phyloP scores from a whole-genome alignment of 2,888 invertebrate genomes.

The Amiota communis region DNA sequence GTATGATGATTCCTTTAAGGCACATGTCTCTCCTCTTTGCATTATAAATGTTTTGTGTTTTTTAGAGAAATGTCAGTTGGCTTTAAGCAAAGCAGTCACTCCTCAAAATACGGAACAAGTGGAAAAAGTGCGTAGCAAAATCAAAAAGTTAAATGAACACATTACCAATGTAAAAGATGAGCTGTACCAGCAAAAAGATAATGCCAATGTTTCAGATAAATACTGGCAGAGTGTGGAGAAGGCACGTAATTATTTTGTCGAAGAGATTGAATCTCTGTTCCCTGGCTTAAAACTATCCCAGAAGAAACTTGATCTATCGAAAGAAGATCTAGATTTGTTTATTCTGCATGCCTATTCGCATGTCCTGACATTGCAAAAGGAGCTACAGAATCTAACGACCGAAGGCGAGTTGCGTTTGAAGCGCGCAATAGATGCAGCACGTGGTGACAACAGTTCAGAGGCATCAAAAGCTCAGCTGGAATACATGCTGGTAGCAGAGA shows the following conservation, averaged over 20 bases:
- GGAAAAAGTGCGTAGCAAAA: conserved; percentile 75
- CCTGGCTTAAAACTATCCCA: conserved; percentile 81
- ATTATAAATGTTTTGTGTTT: conserved; percentile 6
- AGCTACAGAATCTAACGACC: conserved; percentile 82
- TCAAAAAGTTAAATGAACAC: conserved; percentile 76
- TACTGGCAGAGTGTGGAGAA: conserved; percentile 85
- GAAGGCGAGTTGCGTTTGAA: conserved; percentile 78
- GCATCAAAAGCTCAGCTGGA: conserved; percentile 77
- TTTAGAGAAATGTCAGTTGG: conserved; percentile 69
- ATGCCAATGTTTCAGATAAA: conserved; percentile 80
- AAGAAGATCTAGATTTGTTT: conserved; percentile 82
- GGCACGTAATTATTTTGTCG: conserved; percentile 77
- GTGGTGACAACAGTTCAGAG: conserved; percentile 76
- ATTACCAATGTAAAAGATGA: conserved; percentile 77
- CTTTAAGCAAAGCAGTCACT: conserved; percentile 64
- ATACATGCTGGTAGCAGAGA: conserved; percentile 81
- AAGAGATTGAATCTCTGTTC: conserved; percentile 81
- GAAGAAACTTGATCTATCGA: conserved; percentile 78
- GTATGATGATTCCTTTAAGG: conserved; percentile 65
- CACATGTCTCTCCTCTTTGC: too few relatives aligned
- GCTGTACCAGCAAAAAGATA: conserved; percentile 76
- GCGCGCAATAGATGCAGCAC: conserved; percentile 78
- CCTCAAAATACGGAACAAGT: conserved; percentile 71
- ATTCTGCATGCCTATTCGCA: conserved; percentile 85
- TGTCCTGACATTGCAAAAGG: conserved; percentile 84